Evolutionary conservation across 92 coral and sea anemone species (phyloP), one percentile per base, ranked within the genome.

Genomic region (Parazoanthus swiftii): DNA sequence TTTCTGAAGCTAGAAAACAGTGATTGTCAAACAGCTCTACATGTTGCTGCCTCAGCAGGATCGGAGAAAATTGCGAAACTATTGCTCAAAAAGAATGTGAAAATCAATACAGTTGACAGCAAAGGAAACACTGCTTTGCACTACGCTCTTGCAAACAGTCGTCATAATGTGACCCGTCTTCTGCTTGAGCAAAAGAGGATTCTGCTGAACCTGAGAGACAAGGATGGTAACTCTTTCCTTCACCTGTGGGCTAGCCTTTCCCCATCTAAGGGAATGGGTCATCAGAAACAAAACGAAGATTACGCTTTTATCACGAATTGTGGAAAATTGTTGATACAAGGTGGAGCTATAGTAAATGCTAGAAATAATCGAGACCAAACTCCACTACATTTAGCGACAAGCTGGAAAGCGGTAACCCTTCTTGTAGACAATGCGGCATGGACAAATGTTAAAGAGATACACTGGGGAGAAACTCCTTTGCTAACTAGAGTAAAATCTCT

Each of bases 191-290:
- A 68, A 44, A 44, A 70, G 16, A 23, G 39, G 0, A 11, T 83
- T n/a, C 63, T 83, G 26, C 15, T 70, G 46, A 70, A 70, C 77
- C 38, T 10, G 7, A 70, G 35, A 23, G 65, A 83, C 86, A 68
- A 42, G 50, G 86, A 70, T 42, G 77, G 86, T 16, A 83, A 83
- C 65, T 83, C 59, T 26, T 83, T 83, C 38, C 86, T 83, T 11
- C 86, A 83, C 76, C 43, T 68, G 39, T 83, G 86, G 86, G 86
- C 86, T 18, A 83, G 63, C n/a, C 66, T 83, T 68, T 10, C 39
- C 10, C 85, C 51, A 14, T 46, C 43, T 5, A 54, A 18, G 21
- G 20, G 4, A 58, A 18, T 14, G 20, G 20, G 21, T 38, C 21
- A 73, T 15, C 37, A 15, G 39, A 8, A 73, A 25, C 23, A 37